Percentiles rank a stretch among this genome's conserved stretches.
phyloP scores from a whole-genome alignment of 2,888 invertebrate genomes.

The Temnothorax unifasciatus region DNA sequence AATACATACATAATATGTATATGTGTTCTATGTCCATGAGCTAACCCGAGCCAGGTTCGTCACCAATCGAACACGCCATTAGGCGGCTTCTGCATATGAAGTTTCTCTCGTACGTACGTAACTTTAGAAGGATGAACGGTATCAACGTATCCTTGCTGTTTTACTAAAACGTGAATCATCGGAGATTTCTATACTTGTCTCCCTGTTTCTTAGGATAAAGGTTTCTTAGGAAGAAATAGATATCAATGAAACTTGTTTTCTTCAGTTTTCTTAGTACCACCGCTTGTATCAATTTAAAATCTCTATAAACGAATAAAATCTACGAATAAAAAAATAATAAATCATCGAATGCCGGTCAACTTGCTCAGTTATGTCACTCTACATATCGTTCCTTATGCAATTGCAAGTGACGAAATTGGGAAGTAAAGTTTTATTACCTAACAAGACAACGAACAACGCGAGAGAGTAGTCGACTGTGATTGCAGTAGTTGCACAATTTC shows the following conservation, averaged over 20 bases:
- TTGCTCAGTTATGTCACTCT: constrained; percentile 28
- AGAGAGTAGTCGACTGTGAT: constrained; percentile 44
- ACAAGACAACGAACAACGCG: constrained; percentile 48
- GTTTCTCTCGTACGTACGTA: constrained; percentile 6
- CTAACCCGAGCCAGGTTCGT: too few relatives aligned
- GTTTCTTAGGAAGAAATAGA: neutral
- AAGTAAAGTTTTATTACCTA: constrained; percentile 46
- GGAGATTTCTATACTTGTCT: neutral
- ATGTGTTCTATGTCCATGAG: too few relatives aligned
- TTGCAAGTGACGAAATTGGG: constrained; percentile 43
- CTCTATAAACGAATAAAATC: too few relatives aligned
- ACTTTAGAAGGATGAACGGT: constrained; percentile 10
- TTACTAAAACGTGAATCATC: neutral
- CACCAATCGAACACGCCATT: too few relatives aligned
- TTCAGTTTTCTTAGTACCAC: neutral
- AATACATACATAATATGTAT: too few relatives aligned
- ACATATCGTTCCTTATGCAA: constrained; percentile 42
- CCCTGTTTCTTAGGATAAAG: neutral
- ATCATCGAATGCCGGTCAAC: constrained; percentile 5
- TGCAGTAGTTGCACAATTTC: constrained; percentile 50
- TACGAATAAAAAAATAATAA: constrained; percentile 1
- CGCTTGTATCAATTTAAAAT: neutral
- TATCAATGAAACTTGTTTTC: neutral
- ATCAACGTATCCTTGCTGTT: neutral
- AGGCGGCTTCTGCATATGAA: neutral